Conservation (phyloP, 2,888 invertebrate genomes). For the Apeira syringaria region DNA sequence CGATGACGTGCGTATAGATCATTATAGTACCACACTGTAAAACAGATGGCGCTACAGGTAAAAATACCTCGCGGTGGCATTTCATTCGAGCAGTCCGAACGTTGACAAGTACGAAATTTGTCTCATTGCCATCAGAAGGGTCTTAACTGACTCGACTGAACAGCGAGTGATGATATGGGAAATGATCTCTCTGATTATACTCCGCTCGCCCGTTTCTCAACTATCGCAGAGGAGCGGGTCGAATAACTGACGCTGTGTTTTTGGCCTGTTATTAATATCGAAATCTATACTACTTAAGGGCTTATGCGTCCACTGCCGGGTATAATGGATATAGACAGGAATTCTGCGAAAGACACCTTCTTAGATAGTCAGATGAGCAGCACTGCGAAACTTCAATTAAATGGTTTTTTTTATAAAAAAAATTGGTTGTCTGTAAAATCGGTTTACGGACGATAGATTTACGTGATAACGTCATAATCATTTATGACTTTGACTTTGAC, state of each 20-base stretch:
- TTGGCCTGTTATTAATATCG: constrained; percentile 38
- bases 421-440: too few relatives aligned
- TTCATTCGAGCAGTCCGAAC: neutral
- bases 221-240: constrained; percentile 62
- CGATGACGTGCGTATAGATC: too few relatives aligned
- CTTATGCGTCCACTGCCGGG: too few relatives aligned
- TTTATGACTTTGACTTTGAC: too few relatives aligned
- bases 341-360: too few relatives aligned
- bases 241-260: constrained; percentile 67
- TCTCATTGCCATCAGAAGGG: constrained; percentile 52
- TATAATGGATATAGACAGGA: too few relatives aligned
- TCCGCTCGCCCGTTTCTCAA: constrained; percentile 59
- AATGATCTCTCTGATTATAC: constrained; percentile 59
- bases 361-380: too few relatives aligned
- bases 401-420: too few relatives aligned
- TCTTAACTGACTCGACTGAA: constrained; percentile 82
- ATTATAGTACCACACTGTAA: neutral
- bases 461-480: too few relatives aligned
- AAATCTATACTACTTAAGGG: too few relatives aligned
- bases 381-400: too few relatives aligned
- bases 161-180: constrained; percentile 73
- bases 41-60: neutral
- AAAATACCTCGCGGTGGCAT: neutral
- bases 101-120: neutral
- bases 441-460: too few relatives aligned